Evolutionary conservation across 2,888 invertebrate genomes (phyloP).

Genomic region (Gari tellinella): DNA sequence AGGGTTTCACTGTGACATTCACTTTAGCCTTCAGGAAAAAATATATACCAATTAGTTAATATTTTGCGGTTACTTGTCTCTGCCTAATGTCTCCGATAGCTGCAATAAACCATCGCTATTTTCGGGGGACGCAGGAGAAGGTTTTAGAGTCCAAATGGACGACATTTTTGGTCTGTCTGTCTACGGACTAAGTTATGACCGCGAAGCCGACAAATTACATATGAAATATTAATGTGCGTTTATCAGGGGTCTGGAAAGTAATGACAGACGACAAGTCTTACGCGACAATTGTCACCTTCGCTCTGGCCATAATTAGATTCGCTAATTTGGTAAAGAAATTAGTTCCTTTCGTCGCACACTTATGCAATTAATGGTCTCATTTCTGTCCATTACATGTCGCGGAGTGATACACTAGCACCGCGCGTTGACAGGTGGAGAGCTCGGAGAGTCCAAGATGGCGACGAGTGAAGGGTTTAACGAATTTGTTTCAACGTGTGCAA

Average conservation of each 20-base stretch:
- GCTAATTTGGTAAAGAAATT: constrained; percentile 57
- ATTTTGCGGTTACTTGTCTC: no score
- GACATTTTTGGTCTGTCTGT: constrained; percentile 7
- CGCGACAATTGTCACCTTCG: constrained; percentile 44
- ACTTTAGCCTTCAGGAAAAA: no score
- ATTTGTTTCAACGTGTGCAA: no score
- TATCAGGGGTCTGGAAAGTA: constrained; percentile 40
- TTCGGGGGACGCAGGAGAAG: constrained; percentile 3
- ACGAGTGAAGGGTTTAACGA: no score
- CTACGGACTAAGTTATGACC: constrained; percentile 43
- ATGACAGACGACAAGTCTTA: constrained; percentile 46
- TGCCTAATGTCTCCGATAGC: no score
- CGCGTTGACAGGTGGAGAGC: background rate
- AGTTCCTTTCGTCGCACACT: constrained; percentile 48
- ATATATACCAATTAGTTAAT: no score
- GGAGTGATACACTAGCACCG: constrained; percentile 42
- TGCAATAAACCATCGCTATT: background rate
- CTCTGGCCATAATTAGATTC: constrained; percentile 51
- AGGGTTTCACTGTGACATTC: no score
- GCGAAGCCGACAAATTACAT: constrained; percentile 48
- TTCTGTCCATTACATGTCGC: constrained; percentile 51
- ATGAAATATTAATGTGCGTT: constrained; percentile 61
- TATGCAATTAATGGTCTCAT: constrained; percentile 57
- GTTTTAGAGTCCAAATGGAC: background rate
- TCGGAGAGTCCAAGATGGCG: background rate